These are phyloP conservation scores for Chlorops oryzae DNA, from an alignment of 1,140 invertebrate genomes.

Conservation along the genomic window DNA sequence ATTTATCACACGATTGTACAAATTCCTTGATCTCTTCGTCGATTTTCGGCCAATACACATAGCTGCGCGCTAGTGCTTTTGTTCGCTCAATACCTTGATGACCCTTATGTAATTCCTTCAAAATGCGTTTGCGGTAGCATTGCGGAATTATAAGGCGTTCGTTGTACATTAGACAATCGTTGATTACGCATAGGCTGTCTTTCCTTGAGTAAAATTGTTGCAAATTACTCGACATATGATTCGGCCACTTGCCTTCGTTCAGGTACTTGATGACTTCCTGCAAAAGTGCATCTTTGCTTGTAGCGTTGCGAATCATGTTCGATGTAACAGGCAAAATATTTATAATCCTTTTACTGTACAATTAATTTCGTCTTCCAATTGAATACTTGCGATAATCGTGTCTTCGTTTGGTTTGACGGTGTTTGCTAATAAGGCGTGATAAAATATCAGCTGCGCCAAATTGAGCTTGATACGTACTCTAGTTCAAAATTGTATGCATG, in stretches of 20 bases:
- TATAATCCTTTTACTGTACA: conserved; percentile 1
- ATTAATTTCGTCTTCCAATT: conserved; percentile 13
- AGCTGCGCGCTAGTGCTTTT: conserved; percentile 50
- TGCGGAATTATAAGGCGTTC: conserved; percentile 40
- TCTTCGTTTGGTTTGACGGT: conserved; percentile 8
- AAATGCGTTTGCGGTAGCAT: conserved; percentile 29
- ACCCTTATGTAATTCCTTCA: conserved; percentile 48
- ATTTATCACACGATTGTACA: conserved; percentile 35
- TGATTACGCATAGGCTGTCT: conserved; percentile 1
- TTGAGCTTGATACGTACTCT: conserved; percentile 21
- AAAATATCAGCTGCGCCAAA: conserved; percentile 26
- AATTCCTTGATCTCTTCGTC: conserved; percentile 46
- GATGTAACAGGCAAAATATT: conserved; percentile 1
- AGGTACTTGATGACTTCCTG: conserved; percentile 6
- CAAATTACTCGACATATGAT: no score
- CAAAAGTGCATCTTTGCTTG: neutral
- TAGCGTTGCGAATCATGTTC: neutral
- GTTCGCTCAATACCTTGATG: conserved; percentile 52
- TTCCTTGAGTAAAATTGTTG: neutral
- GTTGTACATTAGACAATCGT: conserved; percentile 2
- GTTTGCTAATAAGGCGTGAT: conserved; percentile 28
- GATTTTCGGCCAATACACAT: conserved; percentile 51
- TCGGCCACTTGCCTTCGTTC: no score
- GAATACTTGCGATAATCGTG: conserved; percentile 3
- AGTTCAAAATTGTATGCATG: conserved; percentile 23